Percentiles rank a stretch among this genome's conserved stretches.
Evolutionary conservation across 1,140 invertebrate genomes (phyloP).

Genomic region (Procambarus virginalis): DNA sequence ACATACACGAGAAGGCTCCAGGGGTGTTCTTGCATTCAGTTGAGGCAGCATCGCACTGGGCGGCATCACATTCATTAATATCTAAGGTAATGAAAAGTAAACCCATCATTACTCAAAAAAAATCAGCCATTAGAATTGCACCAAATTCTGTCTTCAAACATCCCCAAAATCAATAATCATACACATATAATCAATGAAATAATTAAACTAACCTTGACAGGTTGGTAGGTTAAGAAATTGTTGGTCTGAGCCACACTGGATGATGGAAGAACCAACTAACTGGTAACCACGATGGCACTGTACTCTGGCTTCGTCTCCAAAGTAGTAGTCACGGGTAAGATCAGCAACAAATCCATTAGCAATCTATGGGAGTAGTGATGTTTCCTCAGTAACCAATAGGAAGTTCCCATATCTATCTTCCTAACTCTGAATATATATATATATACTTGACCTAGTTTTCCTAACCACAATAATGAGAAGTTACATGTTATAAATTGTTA

Average conservation of each 20-base stretch:
- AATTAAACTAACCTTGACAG: conserved; percentile 81
- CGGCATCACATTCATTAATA: conserved; percentile 91
- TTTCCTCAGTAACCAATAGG: conserved; percentile 74
- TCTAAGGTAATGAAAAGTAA: conserved; percentile 76
- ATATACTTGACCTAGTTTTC: too few species aligned
- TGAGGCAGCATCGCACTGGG: conserved; percentile 90
- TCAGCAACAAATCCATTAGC: conserved; percentile 90
- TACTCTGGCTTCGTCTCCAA: conserved; percentile 92
- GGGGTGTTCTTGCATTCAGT: conserved; percentile 93
- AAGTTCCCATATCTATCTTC: too few species aligned
- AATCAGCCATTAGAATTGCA: too few species aligned
- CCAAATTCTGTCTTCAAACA: too few species aligned
- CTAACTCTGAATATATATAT: too few species aligned
- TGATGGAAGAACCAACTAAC: conserved; percentile 87
- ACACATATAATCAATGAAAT: background rate
- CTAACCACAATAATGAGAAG: too few species aligned
- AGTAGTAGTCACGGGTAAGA: conserved; percentile 83
- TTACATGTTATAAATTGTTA: too few species aligned
- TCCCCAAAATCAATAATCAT: too few species aligned
- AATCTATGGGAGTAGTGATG: conserved; percentile 75
- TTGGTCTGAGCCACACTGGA: conserved; percentile 90
- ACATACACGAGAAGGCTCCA: conserved; percentile 94
- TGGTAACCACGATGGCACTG: conserved; percentile 94
- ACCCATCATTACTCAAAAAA: too few species aligned
- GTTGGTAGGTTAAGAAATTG: conserved; percentile 88